phyloP scores from a whole-genome alignment of 1,140 invertebrate genomes.

The Pteromalus puparum region DNA sequence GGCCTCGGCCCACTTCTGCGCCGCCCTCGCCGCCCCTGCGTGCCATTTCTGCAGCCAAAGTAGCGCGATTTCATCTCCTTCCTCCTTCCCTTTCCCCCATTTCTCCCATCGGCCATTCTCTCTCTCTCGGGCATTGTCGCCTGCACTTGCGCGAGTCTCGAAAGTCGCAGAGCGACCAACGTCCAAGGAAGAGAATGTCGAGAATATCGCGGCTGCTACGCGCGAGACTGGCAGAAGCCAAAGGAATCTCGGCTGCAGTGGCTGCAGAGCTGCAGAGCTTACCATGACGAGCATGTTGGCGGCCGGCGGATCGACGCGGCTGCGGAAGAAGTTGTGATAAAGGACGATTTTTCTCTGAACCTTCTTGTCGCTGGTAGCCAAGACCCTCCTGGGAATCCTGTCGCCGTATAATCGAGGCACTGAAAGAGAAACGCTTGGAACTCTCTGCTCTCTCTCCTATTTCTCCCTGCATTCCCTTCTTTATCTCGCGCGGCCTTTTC shows the following conservation, averaged over 20 bases:
- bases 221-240: no score
- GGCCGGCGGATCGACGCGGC: constrained; percentile 83
- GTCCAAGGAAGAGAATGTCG: no score
- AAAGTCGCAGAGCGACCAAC: no score
- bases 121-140: no score
- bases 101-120: no score
- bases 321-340: constrained; percentile 87
- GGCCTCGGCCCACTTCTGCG: constrained; percentile 84
- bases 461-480: neutral
- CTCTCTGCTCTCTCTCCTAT: neutral
- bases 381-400: constrained; percentile 78
- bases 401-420: constrained; percentile 77
- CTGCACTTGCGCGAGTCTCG: no score
- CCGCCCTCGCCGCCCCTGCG: constrained; percentile 80
- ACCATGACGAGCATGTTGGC: constrained; percentile 91
- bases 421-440: constrained; percentile 62
- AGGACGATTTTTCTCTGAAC: constrained; percentile 84
- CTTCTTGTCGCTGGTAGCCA: constrained; percentile 77
- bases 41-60: constrained; percentile 90
- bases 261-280: constrained; percentile 63
- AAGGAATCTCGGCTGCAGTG: no score
- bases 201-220: no score
- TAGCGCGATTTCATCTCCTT: no score
- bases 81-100: no score
- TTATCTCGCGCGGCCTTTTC: neutral